These are phyloP conservation scores for Propithecus perrieri DNA, from an alignment of 2,797 vertebrate genomes.

Conservation along the genomic window DNA sequence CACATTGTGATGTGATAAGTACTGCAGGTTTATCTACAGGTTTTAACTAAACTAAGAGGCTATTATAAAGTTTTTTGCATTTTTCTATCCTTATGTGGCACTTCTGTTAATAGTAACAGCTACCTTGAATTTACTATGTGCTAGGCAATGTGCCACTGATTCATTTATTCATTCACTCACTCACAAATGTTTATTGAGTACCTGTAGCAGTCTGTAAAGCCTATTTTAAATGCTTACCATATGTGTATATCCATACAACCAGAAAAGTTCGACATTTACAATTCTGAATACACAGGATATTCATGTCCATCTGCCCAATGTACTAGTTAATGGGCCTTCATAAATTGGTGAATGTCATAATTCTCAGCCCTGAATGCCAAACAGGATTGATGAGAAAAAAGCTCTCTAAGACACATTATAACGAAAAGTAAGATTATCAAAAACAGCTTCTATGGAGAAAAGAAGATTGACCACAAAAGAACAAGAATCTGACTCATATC, in stretches of 20 bases:
- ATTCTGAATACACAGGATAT: neutral
- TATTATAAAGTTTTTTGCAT: neutral
- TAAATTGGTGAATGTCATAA: neutral
- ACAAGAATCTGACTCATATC: conserved; percentile 17
- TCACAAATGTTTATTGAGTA: neutral
- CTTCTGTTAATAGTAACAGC: neutral
- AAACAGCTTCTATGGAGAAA: conserved; percentile 27
- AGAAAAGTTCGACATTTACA: neutral
- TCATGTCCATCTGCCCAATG: neutral
- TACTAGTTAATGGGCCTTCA: neutral
- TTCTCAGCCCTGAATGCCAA: neutral
- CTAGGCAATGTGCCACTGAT: neutral
- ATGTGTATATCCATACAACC: neutral
- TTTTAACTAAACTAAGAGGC: neutral
- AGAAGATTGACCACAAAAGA: conserved; percentile 7
- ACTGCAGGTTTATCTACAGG: neutral
- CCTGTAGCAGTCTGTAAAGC: neutral
- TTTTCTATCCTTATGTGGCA: neutral
- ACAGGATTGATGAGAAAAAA: neutral
- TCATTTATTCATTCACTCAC: neutral
- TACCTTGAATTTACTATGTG: neutral
- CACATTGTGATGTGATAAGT: neutral
- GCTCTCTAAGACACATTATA: neutral
- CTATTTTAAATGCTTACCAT: neutral
- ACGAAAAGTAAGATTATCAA: neutral